These are phyloP conservation scores for Theocolax elegans DNA, from an alignment of 1,140 invertebrate species.

Conservation along the genomic window DNA sequence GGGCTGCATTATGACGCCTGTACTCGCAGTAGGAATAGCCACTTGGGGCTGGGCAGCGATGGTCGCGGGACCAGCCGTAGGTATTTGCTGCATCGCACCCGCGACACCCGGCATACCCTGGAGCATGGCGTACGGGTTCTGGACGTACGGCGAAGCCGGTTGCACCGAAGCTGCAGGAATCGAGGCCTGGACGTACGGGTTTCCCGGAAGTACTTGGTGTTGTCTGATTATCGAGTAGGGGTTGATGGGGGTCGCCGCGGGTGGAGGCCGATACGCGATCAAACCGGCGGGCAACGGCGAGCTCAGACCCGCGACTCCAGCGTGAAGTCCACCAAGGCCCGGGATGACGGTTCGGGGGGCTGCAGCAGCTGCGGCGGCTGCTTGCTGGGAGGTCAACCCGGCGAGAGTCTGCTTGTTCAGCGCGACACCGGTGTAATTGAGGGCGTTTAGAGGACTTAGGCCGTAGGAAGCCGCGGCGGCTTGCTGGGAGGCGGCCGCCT, in stretches of 20 bases:
- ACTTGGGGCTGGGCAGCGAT: constrained; percentile 63
- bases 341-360: constrained; percentile 56
- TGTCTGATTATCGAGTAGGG: constrained; percentile 68
- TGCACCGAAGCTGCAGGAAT: constrained; percentile 66
- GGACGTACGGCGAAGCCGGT: constrained; percentile 56
- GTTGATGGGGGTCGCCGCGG: constrained; percentile 66
- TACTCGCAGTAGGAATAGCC: constrained; percentile 59
- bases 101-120: constrained; percentile 55
- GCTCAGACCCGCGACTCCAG: constrained; percentile 48
- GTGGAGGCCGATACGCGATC: constrained; percentile 71
- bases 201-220: constrained; percentile 62
- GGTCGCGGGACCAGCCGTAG: constrained; percentile 60
- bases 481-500: constrained; percentile 51
- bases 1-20: constrained; percentile 77
- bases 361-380: constrained; percentile 54
- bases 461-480: constrained; percentile 52
- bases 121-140: constrained; percentile 61
- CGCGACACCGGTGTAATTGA: constrained; percentile 83
- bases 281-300: constrained; percentile 60
- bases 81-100: constrained; percentile 52
- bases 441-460: constrained; percentile 70
- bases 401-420: constrained; percentile 74
- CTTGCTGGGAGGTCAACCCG: constrained; percentile 52
- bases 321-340: constrained; percentile 55
- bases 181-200: constrained; percentile 54